Evolutionary conservation across 2,888 invertebrate species (phyloP), one percentile per base, ranked within the genome.

Genomic region (Phymatocera aterrima): DNA sequence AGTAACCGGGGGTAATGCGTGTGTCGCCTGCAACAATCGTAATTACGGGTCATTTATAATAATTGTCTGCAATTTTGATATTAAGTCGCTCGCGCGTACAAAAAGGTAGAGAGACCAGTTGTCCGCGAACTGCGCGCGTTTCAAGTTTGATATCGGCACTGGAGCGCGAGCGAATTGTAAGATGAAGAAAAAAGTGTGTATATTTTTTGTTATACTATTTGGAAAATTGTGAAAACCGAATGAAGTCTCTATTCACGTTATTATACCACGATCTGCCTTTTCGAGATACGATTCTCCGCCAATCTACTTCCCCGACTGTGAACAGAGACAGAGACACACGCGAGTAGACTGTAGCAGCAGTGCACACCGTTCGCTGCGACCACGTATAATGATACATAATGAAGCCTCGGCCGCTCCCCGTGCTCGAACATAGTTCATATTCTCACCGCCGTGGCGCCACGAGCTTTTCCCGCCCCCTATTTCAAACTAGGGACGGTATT

Each of bases 381-480:
- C 90, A 90, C 89, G 90, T 90, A 90, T 90, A 90, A 90, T 90
- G 90, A 90, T 89, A 90, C 90, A 90, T 90, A 90, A 90, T 90
- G 90, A 90, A 90, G 88, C 87, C 87, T 79, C 88, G 88, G 88
- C 88, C 89, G 88, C 88, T 89, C 90, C 90, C 90, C 88, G 87
- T 87, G 87, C 86, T 85, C 83, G 86, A 80, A 64, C 79, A 77
- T 46, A 54, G 86, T 89, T 86, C 83, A 48, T 60, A 81, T 79
- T 83, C 79, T 82, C 78, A 81, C 88, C 88, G 84, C 83, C 18
- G 85, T 79, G 87, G 87, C 88, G 89, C 89, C 83, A 85, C 85
- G 64, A 80, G 75, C 40, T 81, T 83, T 81, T 83, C 81, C 84
- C 89, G 86, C 89, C 89, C 79, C 61, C 79, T 3, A 74, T 8